phyloP scores from a whole-genome alignment of 2,888 invertebrate species.

The Dryobotodes eremita region DNA sequence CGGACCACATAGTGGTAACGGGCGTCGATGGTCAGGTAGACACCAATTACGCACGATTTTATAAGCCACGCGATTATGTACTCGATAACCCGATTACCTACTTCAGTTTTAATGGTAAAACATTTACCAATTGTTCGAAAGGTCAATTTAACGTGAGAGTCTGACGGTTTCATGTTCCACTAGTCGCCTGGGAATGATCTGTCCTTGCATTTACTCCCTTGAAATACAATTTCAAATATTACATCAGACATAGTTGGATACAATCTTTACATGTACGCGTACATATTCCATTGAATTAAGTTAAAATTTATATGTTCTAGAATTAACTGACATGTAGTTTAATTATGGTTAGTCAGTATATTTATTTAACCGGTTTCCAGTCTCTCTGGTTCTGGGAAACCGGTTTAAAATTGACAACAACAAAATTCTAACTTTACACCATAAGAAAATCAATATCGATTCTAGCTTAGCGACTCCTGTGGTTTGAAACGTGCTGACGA shows the following conservation, averaged over 20 bases:
- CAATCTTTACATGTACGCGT: conserved; percentile 31
- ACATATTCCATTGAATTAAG: conserved; percentile 25
- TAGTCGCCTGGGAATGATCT: conserved; percentile 50
- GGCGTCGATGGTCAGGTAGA: conserved; percentile 63
- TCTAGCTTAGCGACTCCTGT: neutral
- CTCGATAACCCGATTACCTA: conserved; percentile 68
- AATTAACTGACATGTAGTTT: conserved; percentile 27
- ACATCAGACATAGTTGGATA: conserved; percentile 27
- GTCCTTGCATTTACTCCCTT: conserved; percentile 52
- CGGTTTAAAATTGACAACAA: conserved; percentile 1
- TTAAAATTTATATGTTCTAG: conserved; percentile 31
- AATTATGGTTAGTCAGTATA: conserved; percentile 16
- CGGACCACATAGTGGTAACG: conserved; percentile 65
- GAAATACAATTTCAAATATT: conserved; percentile 49
- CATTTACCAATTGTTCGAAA: conserved; percentile 66
- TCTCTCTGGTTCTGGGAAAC: conserved; percentile 3
- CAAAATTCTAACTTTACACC: neutral
- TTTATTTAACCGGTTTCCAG: conserved; percentile 29
- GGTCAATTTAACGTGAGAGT: conserved; percentile 64
- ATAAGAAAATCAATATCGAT: conserved; percentile 8
- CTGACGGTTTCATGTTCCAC: conserved; percentile 44
- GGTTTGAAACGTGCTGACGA: conserved; percentile 21
- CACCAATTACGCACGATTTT: conserved; percentile 68
- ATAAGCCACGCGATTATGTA: conserved; percentile 57
- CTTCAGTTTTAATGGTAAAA: conserved; percentile 61